Conservation (phyloP, 1,140 invertebrate genomes). For the Choristoneura fumiferana region DNA sequence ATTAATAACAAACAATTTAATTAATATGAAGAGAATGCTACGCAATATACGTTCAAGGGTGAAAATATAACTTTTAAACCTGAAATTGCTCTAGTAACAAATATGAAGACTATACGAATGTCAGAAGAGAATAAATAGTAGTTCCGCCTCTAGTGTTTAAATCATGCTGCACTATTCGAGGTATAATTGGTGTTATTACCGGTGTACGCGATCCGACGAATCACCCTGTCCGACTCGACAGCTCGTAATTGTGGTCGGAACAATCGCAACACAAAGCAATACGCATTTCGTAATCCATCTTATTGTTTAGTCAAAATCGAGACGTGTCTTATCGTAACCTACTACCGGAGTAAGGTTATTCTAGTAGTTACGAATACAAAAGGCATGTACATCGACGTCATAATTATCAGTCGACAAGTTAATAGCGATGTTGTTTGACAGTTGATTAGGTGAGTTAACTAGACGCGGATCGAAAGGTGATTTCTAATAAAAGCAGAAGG, state of each 20-base stretch:
- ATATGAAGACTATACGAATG: background rate
- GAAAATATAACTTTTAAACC: background rate
- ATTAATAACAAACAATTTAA: too few relatives aligned
- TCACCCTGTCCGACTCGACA: conserved; percentile 6
- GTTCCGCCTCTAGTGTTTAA: conserved; percentile 15
- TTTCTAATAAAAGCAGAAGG: background rate
- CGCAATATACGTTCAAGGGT: background rate
- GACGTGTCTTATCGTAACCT: conserved; percentile 12
- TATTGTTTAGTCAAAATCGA: conserved; percentile 18
- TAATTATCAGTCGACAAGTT: conserved; percentile 3
- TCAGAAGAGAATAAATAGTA: background rate
- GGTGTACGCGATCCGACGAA: background rate
- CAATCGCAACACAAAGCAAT: conserved; percentile 12
- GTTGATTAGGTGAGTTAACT: conserved; percentile 11
- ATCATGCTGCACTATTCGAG: conserved; percentile 11
- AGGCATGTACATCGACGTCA: conserved; percentile 2
- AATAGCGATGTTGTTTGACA: conserved; percentile 3
- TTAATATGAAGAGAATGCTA: background rate
- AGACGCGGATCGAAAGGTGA: background rate
- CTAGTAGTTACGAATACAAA: background rate
- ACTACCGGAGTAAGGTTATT: conserved; percentile 14
- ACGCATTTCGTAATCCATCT: conserved; percentile 18
- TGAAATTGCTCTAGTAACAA: background rate
- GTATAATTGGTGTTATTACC: conserved; percentile 17
- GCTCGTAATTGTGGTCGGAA: conserved; percentile 6